Evolutionary conservation across 2,797 vertebrate species (phyloP).

Genomic region (Esox masquinongy): DNA sequence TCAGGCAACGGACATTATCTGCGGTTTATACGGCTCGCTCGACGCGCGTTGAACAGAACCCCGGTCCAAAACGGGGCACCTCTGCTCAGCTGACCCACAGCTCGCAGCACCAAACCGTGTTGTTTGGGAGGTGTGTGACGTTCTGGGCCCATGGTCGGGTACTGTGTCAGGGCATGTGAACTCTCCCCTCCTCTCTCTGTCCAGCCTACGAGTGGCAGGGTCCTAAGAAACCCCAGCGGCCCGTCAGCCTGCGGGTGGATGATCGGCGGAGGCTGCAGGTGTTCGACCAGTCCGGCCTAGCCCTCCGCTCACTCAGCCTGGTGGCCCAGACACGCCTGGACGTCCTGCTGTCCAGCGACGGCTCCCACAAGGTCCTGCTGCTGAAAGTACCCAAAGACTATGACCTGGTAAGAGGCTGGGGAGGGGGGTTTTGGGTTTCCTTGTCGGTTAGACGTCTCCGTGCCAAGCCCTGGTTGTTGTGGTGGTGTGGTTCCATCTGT

Average conservation of each 20-base stretch:
- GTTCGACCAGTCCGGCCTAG: constrained; percentile 71
- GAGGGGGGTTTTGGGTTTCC: no score
- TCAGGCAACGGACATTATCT: no score
- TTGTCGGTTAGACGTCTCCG: not conserved
- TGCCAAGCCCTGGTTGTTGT: not conserved
- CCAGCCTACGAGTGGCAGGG: constrained; percentile 90
- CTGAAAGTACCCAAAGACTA: constrained; percentile 92
- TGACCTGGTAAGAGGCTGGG: constrained; percentile 79
- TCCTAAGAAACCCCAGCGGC: constrained; percentile 65
- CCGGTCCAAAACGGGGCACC: no score
- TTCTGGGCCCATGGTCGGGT: no score
- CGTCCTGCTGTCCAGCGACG: constrained; percentile 81
- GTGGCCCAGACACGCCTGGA: constrained; percentile 69
- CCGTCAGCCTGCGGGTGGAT: constrained; percentile 78
- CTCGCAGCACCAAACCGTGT: no score
- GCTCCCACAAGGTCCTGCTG: constrained; percentile 75
- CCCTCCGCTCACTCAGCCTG: constrained; percentile 79
- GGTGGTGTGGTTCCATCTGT: not conserved
- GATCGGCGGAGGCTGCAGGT: constrained; percentile 79
- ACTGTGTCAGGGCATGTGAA: no score
- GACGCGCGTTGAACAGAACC: no score
- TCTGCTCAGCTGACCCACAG: no score
- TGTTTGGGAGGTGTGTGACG: no score
- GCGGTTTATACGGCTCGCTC: no score
- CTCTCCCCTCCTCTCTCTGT: constrained; percentile 4